Base-by-base conservation (phyloP, 2,888 invertebrate species). In the Melanchra persicariae region DNA sequence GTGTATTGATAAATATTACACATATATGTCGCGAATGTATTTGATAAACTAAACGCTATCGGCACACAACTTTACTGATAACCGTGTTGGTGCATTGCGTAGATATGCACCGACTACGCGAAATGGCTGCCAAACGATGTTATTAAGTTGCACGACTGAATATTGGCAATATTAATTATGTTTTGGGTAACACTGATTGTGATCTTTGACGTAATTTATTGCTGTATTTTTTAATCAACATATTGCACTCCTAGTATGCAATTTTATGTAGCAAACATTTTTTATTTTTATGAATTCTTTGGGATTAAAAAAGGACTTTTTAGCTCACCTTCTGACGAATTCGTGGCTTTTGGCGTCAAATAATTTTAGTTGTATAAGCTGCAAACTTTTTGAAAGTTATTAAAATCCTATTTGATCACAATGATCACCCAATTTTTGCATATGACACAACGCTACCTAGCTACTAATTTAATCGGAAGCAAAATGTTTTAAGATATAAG, bases 11-110 rank as follows among this genome's bases (percentile, higher is more conserved):
- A 45, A 49, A 76, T 51, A 77, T 61, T 37, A 34, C 58, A 74
- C 24, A 79, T 54, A 51, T 61, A 45, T 45, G 43, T 58, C 77
- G 57, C n/a, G 4, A 67, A 66, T 75, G 43, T 74, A 54, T 40
- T 57, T 45, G 34, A 57, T 57, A 45, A 67, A 47, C n/a, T 10
- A 63, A 72, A 52, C 45, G 45, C 59, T 72, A 62, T 72, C 60
- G 30, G 5, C 9, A 55, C 15, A 34, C 12, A 51, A 63, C n/a
- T n/a, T n/a, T n/a, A n/a, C 62, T 68, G 68, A 79, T 79, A 79
- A 47, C 49, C 30, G n/a, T 72, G 54, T 62, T 51, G 43, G 62
- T 72, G 66, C 66, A 81, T 51, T 71, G 30, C 51, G 66, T 66
- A 54, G 54, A 79, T 68, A 74, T 55, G 63, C 43, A 64, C 54